A percentile compares a stretch with the other conserved stretches of the same genome.
Conservation (phyloP, 2,888 invertebrate genomes). For the Falcaria lacertinaria region DNA sequence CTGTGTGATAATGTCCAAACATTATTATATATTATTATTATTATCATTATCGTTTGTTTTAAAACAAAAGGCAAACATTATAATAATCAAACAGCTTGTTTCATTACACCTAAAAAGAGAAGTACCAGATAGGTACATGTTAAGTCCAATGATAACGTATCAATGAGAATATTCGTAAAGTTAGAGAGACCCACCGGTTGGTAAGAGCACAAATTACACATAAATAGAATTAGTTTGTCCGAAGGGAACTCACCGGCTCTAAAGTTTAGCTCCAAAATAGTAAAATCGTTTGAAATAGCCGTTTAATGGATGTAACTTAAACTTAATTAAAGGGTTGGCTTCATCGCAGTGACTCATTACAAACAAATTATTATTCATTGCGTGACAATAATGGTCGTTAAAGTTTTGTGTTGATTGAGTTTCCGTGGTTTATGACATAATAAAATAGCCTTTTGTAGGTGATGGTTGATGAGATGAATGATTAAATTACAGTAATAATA, state of each 20-base stretch:
- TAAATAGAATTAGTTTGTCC: conserved; percentile 1
- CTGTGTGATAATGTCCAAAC: no score
- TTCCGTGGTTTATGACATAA: no score
- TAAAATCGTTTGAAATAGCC: neutral
- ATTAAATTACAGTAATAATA: no score
- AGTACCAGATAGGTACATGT: neutral
- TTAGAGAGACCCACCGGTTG: conserved; percentile 1
- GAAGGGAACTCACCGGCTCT: neutral
- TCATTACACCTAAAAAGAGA: no score
- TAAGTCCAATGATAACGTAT: neutral
- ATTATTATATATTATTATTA: no score
- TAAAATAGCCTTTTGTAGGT: no score
- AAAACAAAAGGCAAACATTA: no score
- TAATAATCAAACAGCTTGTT: no score
- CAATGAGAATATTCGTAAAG: neutral
- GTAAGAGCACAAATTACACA: neutral
- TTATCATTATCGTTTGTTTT: no score
- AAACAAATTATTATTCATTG: neutral
- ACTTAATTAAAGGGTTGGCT: neutral
- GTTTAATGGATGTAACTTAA: neutral
- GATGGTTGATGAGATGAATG: no score
- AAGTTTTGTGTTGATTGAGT: no score
- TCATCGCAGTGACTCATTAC: neutral
- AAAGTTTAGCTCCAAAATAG: neutral
- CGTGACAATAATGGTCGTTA: no score